Base-by-base conservation (phyloP, 2,797 vertebrate genomes). In the Pampus argenteus region DNA sequence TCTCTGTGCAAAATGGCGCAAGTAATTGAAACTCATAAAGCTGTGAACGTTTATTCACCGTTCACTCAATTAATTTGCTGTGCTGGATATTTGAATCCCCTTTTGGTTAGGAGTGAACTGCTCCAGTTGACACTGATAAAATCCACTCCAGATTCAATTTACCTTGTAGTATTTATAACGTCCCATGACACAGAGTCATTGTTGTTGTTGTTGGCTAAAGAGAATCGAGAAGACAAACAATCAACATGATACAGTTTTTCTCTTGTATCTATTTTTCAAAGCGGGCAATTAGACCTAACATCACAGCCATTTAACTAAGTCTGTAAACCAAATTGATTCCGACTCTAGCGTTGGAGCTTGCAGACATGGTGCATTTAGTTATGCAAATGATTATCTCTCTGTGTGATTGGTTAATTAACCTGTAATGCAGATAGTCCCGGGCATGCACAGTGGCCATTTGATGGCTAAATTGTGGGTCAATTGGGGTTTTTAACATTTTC, bases 401-500 rank as follows among this genome's bases (percentile, higher is more conserved):
- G 86, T 88, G 85, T 92, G 93, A 95, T 94, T 94, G 93, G 93
- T 95, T 95, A 94, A 95, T 95, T 95, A 94, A 94, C 93, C 93
- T 92, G 90, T 87, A 90, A 92, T 85, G 80, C 86, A 91, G 90
- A 90, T 87, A 85, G 91, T 91, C 91, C 77, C 71, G 61, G 83
- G 78, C 58, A 91, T 94, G 94, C 87, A 83, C 89, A 86, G 71
- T 86, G 81, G 84, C 79, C 58, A 91, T 89, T 86, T 74, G 83
- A 93, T 89, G 86, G 87, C 89, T 88, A 90, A 94, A 95, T 93
- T 90, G 92, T 84, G 85, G 81, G 89, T 95, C 91, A 95, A 88
- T 89, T 93, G 65, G 91, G 91, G 87, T 93, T 94, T 92, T 93
- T 91, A 91, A 90, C 90, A 90, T 92, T 91, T 93, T 90, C 88